Percentiles rank a stretch among this genome's conserved stretches.
These are phyloP conservation scores for Mycetomoellerius zeteki DNA, from an alignment of 1,140 invertebrate species.

Conservation along the genomic window DNA sequence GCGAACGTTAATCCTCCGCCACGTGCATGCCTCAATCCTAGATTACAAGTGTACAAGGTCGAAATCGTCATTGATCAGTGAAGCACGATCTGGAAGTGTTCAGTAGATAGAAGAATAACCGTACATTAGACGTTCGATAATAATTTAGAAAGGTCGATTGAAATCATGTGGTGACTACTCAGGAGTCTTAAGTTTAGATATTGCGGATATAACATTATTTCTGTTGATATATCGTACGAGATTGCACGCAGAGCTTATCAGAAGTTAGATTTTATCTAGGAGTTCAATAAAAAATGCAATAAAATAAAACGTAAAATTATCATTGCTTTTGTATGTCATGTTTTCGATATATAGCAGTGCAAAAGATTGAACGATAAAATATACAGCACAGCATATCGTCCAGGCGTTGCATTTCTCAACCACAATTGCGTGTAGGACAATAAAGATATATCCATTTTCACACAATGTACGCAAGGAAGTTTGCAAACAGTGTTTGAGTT, in stretches of 20 bases:
- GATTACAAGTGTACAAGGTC: slow-evolving; percentile 62
- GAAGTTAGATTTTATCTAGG: neutral
- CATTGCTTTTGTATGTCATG: neutral
- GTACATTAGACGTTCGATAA: neutral
- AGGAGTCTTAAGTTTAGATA: no score
- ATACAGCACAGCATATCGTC: neutral
- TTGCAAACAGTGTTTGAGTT: slow-evolving; percentile 45
- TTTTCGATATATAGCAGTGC: neutral
- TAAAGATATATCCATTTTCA: slow-evolving; percentile 50
- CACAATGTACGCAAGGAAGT: slow-evolving; percentile 35
- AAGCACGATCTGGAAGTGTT: slow-evolving; percentile 21
- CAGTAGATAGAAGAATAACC: slow-evolving; percentile 31
- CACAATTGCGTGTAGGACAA: slow-evolving; percentile 2
- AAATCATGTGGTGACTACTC: no score
- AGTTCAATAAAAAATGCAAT: neutral
- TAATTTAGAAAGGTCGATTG: slow-evolving; percentile 17
- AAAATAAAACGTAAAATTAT: neutral
- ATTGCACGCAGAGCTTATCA: no score
- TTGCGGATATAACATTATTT: no score
- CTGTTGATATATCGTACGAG: no score
- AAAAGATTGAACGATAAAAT: slow-evolving; percentile 17
- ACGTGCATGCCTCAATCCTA: slow-evolving; percentile 60
- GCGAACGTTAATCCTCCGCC: slow-evolving; percentile 43
- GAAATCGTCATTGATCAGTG: slow-evolving; percentile 19
- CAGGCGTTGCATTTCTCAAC: slow-evolving; percentile 5